These are phyloP conservation scores for Ursus arctos DNA, from an alignment of 2,113 vertebrate genomes.

Conservation along the genomic window DNA sequence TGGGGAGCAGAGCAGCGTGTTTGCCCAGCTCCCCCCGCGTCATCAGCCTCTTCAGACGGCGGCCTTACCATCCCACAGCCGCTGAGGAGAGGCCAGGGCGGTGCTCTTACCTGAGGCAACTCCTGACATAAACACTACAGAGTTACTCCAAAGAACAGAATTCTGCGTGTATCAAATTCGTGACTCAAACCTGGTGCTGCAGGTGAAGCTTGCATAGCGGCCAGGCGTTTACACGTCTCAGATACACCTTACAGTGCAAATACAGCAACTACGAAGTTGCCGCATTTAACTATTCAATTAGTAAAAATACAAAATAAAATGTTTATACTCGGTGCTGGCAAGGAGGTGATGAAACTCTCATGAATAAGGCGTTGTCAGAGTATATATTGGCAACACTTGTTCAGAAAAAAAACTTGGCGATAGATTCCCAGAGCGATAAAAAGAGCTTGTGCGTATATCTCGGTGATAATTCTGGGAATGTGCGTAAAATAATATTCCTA, in stretches of 20 bases:
- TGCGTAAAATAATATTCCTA: slow-evolving; percentile 69
- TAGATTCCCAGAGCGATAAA: slow-evolving; percentile 57
- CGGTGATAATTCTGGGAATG: slow-evolving; percentile 61
- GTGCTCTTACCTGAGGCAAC: background rate
- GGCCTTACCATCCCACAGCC: background rate
- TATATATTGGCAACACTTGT: slow-evolving; percentile 53
- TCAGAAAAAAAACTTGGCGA: slow-evolving; percentile 72
- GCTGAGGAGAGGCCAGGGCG: background rate
- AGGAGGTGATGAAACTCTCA: slow-evolving; percentile 60
- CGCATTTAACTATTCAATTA: slow-evolving; percentile 67
- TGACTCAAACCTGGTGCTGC: too few species aligned
- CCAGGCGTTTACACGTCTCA: background rate
- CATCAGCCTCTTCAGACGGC: background rate
- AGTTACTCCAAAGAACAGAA: background rate
- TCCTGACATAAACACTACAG: background rate
- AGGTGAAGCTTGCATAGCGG: background rate
- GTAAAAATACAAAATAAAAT: slow-evolving; percentile 78
- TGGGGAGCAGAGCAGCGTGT: background rate
- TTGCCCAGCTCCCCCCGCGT: background rate
- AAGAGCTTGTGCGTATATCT: slow-evolving; percentile 39
- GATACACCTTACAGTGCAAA: slow-evolving; percentile 56
- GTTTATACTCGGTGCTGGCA: slow-evolving; percentile 64
- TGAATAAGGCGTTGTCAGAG: slow-evolving; percentile 61
- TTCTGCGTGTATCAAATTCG: background rate
- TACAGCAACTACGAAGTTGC: slow-evolving; percentile 49